Base-by-base conservation (phyloP, 2,797 vertebrate species). In the Takifugu rubripes region DNA sequence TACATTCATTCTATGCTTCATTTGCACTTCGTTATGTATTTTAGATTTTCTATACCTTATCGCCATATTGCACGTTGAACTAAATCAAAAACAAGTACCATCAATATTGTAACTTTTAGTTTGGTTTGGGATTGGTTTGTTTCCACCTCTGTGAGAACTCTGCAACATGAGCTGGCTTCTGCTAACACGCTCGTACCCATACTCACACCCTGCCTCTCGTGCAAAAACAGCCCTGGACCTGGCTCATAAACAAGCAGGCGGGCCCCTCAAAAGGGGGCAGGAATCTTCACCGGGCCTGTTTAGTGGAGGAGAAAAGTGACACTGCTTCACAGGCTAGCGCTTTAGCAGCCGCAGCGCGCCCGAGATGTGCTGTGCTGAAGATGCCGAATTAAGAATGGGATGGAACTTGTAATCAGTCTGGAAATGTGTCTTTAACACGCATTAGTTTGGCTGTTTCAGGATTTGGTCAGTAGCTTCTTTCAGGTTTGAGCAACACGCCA, bases 221-320 rank as follows among this genome's bases (percentile, higher is more conserved):
- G 63, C 85, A 85, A 84, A 88, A 81, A 87, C 86, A 87, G 79
- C 75, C 72, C 68, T 29, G 57, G 76, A 84, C 83, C 43, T 80
- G 75, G 78, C 86, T 88, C 85, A 88, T 90, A 91, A 91, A 91
- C 87, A 90, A 83, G 73, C 89, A 84, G 85, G 79, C 79, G 84
- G 90, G 89, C 89, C 90, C 82, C 89, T 88, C 65, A 84, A 76
- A 86, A 83, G 81, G 87, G 90, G 90, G 88, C 80, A 84, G 84
- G 82, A 85, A 88, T 86, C 82, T 82, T 85, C 84, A 63, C 64
- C 67, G 73, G 83, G 62, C 70, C 84, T 90, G 85, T 90, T 91
- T 89, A 89, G 86, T 88, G 87, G 76, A 85, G 81, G 80, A 88
- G 89, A 84, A 88, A 86, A 90, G 87, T 84, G 88, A 88, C 87